Evolutionary conservation across 2,113 vertebrate genomes (phyloP).

Genomic region (Dromaius novaehollandiae): DNA sequence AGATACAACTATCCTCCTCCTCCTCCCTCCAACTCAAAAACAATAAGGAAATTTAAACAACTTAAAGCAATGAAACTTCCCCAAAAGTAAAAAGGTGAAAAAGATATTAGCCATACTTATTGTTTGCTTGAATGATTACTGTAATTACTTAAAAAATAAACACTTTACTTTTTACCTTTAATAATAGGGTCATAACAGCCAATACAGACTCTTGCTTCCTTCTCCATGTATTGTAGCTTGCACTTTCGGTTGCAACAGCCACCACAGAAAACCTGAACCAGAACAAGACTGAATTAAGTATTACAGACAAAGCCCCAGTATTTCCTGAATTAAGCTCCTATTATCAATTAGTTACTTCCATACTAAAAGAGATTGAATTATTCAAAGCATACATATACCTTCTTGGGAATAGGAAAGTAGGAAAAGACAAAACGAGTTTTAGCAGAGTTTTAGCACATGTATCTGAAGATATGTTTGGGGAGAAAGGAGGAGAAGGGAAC

Average conservation of each 20-base stretch:
- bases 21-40: neutral
- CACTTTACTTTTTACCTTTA: conserved; percentile 81
- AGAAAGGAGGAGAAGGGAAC: neutral
- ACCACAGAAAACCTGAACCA: conserved; percentile 90
- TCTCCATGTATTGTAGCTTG: conserved; percentile 92
- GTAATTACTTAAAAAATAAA: neutral
- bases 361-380: neutral
- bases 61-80: neutral
- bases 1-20: neutral
- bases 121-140: neutral
- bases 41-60: neutral
- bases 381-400: neutral
- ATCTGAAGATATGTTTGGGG: neutral
- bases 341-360: neutral
- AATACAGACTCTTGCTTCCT: conserved; percentile 94
- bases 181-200: conserved; percentile 88
- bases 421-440: neutral
- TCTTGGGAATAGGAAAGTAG: neutral
- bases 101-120: neutral
- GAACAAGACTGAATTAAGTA: conserved; percentile 7
- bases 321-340: neutral
- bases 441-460: neutral
- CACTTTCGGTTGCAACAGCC: conserved; percentile 92
- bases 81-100: neutral
- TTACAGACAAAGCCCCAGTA: neutral